Base-by-base conservation (phyloP, 2,113 vertebrate genomes). In the Lepidothrix coronata region DNA sequence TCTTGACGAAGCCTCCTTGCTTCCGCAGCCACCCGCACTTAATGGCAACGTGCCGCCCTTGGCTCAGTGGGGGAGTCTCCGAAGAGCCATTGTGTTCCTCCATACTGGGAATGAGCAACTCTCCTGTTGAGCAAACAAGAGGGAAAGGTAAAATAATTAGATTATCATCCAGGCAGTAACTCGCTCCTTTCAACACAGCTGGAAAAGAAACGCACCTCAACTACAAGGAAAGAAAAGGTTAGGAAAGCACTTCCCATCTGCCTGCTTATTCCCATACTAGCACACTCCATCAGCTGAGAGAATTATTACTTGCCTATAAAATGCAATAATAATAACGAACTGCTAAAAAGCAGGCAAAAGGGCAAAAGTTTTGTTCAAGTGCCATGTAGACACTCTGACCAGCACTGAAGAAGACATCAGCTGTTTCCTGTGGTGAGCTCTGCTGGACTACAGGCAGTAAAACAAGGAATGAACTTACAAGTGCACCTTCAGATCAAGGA, bases 1-100 rank as follows among this genome's bases (percentile, higher is more conserved):
- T 99, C 98, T 99, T 99, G 67, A 99, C 99, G 17, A 99, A 99
- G 67, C 99, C 99, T n/a, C 99, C 99, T 96, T 99, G 99, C 98
- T 99, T 99, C 95, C 98, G 98, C 93, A 99, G 98, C 99, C 99
- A 99, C 82, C 99, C 99, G 93, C 99, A 98, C 93, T 98, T 99
- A 75, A 98, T 55, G 88, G 98, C 96, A 33, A 81, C 66, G 5
- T 97, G 98, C 85, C 89, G 97, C 54, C 94, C 97, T 48, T 94
- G 98, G 57, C 97, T 75, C 55, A 72, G 97, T 20, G 95, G 97
- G 33, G 97, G 96, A 49, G 91, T 97, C 96, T 98, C 97, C 22
- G 91, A 95, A 76, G 98, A 97, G 75, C 97, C 97, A 43, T 81
- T 98, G 95, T 97, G 98, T 61, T 99, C 99, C 37, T 99, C 99